Evolutionary conservation across 2,888 invertebrate species (phyloP).

Genomic region (Gymnocheta viridis): DNA sequence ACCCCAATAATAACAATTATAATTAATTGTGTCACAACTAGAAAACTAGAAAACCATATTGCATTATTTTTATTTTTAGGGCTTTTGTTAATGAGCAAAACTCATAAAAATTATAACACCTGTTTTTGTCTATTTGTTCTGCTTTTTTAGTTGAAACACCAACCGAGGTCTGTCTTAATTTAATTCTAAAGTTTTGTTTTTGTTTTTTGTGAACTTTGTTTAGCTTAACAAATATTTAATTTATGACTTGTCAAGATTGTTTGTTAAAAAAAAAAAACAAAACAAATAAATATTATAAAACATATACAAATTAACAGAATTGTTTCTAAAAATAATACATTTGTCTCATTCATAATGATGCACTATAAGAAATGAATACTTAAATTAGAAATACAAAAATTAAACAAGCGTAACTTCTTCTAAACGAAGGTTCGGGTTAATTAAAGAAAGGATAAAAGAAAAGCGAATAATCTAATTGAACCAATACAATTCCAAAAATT

Average conservation of each 20-base stretch:
- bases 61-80: constrained; percentile 6
- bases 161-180: constrained; percentile 13
- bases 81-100: constrained; percentile 15
- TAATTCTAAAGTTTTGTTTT: neutral
- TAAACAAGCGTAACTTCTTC: too few species aligned
- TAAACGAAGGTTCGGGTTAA: too few species aligned
- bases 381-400: too few species aligned
- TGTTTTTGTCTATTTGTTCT: constrained; percentile 25
- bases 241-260: constrained; percentile 59
- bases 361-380: constrained; percentile 45
- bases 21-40: constrained; percentile 51
- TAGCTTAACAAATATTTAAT: constrained; percentile 62
- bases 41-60: constrained; percentile 24
- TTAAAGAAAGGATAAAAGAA: too few species aligned
- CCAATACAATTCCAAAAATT: too few species aligned
- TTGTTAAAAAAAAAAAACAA: constrained; percentile 6
- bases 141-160: neutral
- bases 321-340: constrained; percentile 27
- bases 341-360: neutral
- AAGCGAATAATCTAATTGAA: too few species aligned
- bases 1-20: constrained; percentile 28
- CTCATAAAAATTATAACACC: constrained; percentile 46
- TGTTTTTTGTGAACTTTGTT: neutral
- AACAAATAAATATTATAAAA: constrained; percentile 23
- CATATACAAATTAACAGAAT: constrained; percentile 49